Percentiles rank a stretch among this genome's conserved stretches.
Evolutionary conservation across 2,113 vertebrate genomes (phyloP).

Genomic region (Urocitellus parryii): DNA sequence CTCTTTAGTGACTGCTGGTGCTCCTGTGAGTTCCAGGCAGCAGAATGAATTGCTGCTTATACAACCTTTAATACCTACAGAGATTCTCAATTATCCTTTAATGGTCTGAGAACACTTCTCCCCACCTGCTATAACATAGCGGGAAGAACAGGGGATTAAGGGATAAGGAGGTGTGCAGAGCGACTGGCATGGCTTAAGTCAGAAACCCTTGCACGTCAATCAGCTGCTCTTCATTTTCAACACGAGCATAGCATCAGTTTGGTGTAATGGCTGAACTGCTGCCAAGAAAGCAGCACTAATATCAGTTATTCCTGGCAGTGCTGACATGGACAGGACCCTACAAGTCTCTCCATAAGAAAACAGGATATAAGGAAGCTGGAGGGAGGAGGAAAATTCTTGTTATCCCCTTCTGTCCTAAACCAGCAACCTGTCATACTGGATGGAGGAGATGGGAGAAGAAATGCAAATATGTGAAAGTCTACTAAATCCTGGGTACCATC

Average conservation of each 20-base stretch:
- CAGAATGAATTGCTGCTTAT: background rate
- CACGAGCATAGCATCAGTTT: background rate
- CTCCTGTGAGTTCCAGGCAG: background rate
- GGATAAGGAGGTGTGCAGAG: slow-evolving; percentile 11
- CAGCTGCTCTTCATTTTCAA: background rate
- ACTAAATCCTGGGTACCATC: background rate
- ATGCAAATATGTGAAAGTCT: background rate
- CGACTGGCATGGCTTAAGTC: background rate
- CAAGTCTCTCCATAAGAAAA: background rate
- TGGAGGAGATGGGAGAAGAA: background rate
- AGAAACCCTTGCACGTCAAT: background rate
- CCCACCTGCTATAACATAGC: background rate
- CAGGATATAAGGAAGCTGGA: background rate
- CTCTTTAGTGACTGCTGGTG: background rate
- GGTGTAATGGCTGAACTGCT: background rate
- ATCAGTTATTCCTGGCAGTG: background rate
- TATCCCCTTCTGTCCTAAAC: background rate
- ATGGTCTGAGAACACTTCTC: background rate
- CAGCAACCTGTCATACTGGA: background rate
- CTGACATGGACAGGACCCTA: background rate
- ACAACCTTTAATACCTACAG: background rate
- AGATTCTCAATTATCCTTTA: background rate
- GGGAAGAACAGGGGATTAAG: slow-evolving; percentile 12
- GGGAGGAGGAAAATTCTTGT: background rate
- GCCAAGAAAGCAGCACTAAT: background rate